These are phyloP conservation scores for Stichopus chloronotus DNA, from an alignment of 35 echinoderm and acorn worm species.

Conservation along the genomic window DNA sequence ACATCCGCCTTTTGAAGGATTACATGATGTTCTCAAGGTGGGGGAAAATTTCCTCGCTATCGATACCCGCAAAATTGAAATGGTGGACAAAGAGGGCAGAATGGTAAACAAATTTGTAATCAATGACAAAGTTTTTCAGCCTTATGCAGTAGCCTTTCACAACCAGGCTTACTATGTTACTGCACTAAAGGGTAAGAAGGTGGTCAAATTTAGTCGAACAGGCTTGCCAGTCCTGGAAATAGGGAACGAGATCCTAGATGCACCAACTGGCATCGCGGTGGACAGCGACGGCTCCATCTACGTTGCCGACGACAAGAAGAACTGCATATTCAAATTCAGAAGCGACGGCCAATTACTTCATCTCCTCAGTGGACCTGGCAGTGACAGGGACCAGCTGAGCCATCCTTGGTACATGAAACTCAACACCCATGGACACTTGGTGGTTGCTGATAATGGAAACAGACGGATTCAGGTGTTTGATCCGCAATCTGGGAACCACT, in stretches of 20 bases:
- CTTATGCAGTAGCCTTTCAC: slow-evolving; percentile 63
- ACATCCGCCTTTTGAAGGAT: background rate
- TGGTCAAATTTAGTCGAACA: slow-evolving; percentile 63
- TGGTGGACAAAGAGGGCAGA: slow-evolving; percentile 41
- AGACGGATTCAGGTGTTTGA: slow-evolving; percentile 64
- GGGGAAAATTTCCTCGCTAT: slow-evolving; percentile 42
- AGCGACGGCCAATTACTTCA: slow-evolving; percentile 29
- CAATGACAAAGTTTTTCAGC: slow-evolving; percentile 53
- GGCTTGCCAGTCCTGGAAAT: slow-evolving; percentile 32
- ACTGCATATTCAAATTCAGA: slow-evolving; percentile 61
- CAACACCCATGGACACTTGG: slow-evolving; percentile 55
- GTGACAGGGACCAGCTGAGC: slow-evolving; percentile 23
- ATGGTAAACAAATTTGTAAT: slow-evolving; percentile 61
- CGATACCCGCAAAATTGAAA: background rate
- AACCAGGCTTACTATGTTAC: slow-evolving; percentile 65
- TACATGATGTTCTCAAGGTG: slow-evolving; percentile 37
- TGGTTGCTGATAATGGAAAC: slow-evolving; percentile 60
- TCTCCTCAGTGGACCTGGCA: slow-evolving; percentile 52
- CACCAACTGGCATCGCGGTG: slow-evolving; percentile 63
- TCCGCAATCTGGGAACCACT: slow-evolving; percentile 13
- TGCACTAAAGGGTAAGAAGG: slow-evolving; percentile 51
- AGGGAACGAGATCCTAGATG: slow-evolving; percentile 51
- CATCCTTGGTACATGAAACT: slow-evolving; percentile 65
- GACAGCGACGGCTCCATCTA: slow-evolving; percentile 57
- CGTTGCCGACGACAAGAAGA: slow-evolving; percentile 59